Percentiles rank a stretch among this genome's conserved stretches.
phyloP scores from a whole-genome alignment of 1,140 invertebrate genomes.

The Mizuhopecten yessoensis region DNA sequence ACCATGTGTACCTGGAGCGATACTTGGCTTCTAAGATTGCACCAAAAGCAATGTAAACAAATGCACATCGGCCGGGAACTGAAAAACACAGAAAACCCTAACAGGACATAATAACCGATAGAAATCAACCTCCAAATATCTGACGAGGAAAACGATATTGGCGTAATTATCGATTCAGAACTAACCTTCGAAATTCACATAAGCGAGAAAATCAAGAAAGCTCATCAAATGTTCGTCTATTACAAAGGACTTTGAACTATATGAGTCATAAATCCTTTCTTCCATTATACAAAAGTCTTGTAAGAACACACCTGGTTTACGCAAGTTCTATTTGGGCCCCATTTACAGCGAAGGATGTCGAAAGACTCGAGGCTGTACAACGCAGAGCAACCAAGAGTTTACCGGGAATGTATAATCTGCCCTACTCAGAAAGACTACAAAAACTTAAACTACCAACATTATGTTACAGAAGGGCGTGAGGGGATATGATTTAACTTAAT shows the following conservation, averaged over 20 bases:
- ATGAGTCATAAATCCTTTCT: conserved; percentile 42
- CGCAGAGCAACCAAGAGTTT: too few species aligned
- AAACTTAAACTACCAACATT: too few species aligned
- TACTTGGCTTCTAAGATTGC: neutral
- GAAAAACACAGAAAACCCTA: too few species aligned
- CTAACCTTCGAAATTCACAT: too few species aligned
- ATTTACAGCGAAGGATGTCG: neutral
- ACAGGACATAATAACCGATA: neutral
- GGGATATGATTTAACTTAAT: too few species aligned
- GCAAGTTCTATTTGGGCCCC: conserved; percentile 53
- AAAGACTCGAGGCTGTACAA: conserved; percentile 36
- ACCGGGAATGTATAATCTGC: too few species aligned
- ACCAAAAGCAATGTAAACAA: neutral
- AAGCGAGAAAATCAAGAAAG: too few species aligned
- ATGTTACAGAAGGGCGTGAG: too few species aligned
- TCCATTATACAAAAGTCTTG: conserved; percentile 50
- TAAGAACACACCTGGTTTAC: conserved; percentile 56
- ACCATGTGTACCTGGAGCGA: neutral
- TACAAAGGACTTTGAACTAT: conserved; percentile 43
- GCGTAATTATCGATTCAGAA: too few species aligned
- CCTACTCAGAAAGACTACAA: too few species aligned
- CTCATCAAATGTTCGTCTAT: conserved; percentile 12
- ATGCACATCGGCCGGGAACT: too few species aligned
- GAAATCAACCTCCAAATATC: neutral
- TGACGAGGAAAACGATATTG: conserved; percentile 45